Conservation (phyloP, 2,113 vertebrate species). For the Cathartes aura region DNA sequence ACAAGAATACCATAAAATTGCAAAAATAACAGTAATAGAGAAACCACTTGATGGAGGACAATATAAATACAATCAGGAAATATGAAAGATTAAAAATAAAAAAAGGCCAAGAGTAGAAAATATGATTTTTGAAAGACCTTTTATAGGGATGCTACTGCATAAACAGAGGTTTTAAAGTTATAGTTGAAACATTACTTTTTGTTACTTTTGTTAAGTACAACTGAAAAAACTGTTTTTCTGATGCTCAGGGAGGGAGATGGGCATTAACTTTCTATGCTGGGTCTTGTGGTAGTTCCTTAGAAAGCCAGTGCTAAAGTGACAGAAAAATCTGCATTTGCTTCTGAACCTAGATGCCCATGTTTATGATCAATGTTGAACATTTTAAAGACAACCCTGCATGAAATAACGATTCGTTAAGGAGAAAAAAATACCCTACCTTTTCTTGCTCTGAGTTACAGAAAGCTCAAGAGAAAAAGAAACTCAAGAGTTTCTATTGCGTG, state of each 20-base stretch:
- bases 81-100: constrained; percentile 58
- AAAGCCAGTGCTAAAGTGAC: background rate
- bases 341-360: background rate
- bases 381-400: background rate
- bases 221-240: background rate
- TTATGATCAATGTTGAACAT: background rate
- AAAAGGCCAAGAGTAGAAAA: constrained; percentile 55
- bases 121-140: background rate
- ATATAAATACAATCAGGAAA: constrained; percentile 72
- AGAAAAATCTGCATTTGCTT: background rate
- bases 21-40: constrained; percentile 75
- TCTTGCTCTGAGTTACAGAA: background rate
- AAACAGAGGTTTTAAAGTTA: constrained; percentile 31
- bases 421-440: background rate
- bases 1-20: constrained; percentile 73
- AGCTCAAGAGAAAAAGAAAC: background rate
- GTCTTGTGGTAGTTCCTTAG: background rate
- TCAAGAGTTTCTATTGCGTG: background rate
- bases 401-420: background rate
- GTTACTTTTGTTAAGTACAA: background rate
- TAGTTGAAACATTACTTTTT: background rate
- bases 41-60: constrained; percentile 66
- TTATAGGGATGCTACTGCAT: constrained; percentile 23
- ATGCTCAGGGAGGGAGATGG: background rate
- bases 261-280: background rate